phyloP scores from a whole-genome alignment of 2,797 vertebrate species.

The Clarias fuscus region DNA sequence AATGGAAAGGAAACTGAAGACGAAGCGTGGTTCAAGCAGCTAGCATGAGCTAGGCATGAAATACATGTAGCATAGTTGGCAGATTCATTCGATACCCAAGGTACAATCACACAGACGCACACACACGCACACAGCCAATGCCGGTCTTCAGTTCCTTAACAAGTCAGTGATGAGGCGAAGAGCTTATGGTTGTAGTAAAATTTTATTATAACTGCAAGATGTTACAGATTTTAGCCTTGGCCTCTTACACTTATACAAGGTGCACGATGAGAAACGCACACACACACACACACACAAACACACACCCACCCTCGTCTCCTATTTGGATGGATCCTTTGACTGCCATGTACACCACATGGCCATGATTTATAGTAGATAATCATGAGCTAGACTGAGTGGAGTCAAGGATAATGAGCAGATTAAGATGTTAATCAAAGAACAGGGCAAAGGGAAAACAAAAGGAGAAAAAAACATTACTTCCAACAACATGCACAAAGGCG shows the following conservation, averaged over 20 bases:
- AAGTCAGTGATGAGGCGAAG: conserved; percentile 3
- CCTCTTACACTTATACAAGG: neutral
- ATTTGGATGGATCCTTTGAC: conserved; percentile 4
- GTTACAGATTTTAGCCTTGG: conserved; percentile 10
- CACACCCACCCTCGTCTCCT: neutral
- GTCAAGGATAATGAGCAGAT: conserved; percentile 28
- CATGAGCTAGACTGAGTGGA: conserved; percentile 24
- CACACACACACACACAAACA: neutral
- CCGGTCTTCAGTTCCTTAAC: neutral
- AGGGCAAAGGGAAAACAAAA: neutral
- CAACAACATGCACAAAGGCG: neutral
- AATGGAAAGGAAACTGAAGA: conserved; percentile 1
- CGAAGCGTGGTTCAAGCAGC: conserved; percentile 39
- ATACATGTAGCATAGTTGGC: conserved; percentile 52
- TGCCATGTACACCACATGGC: conserved; percentile 10
- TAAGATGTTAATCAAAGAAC: conserved; percentile 10
- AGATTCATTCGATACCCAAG: conserved; percentile 46
- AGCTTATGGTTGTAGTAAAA: conserved; percentile 21
- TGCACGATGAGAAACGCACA: neutral
- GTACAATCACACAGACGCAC: neutral
- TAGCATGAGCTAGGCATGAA: conserved; percentile 44
- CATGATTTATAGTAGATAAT: conserved; percentile 21
- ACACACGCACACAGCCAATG: neutral
- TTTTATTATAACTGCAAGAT: conserved; percentile 16
- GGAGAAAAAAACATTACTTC: neutral